These are phyloP conservation scores for Heliconius congener DNA, from an alignment of 1,140 invertebrate species.

Conservation along the genomic window DNA sequence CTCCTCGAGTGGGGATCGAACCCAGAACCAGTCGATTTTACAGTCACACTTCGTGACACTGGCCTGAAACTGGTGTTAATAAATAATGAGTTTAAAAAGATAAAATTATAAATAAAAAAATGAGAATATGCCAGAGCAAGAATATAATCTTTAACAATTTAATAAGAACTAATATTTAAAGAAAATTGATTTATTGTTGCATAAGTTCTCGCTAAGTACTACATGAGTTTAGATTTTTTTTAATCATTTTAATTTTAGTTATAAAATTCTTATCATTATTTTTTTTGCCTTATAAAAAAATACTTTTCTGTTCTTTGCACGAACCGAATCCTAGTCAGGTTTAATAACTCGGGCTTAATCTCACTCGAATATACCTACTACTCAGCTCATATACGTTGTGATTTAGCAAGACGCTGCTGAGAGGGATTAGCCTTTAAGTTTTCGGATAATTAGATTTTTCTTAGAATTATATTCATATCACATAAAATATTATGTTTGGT, in stretches of 20 bases:
- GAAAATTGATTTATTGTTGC: too few relatives aligned
- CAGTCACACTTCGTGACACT: too few relatives aligned
- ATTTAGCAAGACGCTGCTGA: slow-evolving; percentile 38
- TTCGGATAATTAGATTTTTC: slow-evolving; percentile 34
- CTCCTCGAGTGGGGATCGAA: too few relatives aligned
- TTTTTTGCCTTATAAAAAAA: too few relatives aligned
- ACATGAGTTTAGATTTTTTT: neutral
- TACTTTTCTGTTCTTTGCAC: neutral
- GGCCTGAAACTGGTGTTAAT: too few relatives aligned
- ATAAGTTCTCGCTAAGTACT: too few relatives aligned
- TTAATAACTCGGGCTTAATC: slow-evolving; percentile 51
- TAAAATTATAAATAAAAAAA: neutral
- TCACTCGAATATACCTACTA: slow-evolving; percentile 32
- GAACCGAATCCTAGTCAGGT: slow-evolving; percentile 26
- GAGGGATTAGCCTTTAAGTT: slow-evolving; percentile 30
- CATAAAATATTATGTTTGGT: too few relatives aligned
- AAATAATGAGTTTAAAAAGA: neutral
- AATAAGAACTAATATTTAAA: too few relatives aligned
- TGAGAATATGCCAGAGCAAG: neutral
- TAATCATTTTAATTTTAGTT: neutral
- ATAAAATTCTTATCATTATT: neutral
- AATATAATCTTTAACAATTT: too few relatives aligned
- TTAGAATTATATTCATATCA: slow-evolving; percentile 9
- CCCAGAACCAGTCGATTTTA: too few relatives aligned
- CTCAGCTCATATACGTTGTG: slow-evolving; percentile 36